These are phyloP conservation scores for Lagopus muta DNA, from an alignment of 2,113 vertebrate species.

Conservation along the genomic window DNA sequence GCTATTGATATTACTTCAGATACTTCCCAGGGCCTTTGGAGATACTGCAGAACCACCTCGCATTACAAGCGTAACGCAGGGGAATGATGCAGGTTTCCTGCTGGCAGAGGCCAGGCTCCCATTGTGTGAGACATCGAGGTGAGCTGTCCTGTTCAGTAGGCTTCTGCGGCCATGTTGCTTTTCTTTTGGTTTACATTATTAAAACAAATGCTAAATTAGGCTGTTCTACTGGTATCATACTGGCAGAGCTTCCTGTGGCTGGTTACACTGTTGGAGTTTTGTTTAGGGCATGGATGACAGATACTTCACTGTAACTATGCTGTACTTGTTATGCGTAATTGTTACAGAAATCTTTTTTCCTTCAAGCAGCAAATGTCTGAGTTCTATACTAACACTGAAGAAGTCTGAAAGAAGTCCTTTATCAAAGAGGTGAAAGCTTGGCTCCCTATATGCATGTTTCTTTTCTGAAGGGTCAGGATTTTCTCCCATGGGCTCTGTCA, in stretches of 20 bases:
- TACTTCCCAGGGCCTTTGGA: neutral
- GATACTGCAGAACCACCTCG: neutral
- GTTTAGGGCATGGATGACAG: neutral
- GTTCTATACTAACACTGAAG: neutral
- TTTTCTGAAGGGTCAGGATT: neutral
- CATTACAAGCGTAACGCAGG: neutral
- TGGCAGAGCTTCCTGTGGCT: neutral
- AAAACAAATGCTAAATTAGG: neutral
- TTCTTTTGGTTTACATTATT: neutral
- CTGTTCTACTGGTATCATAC: neutral
- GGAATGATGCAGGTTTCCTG: neutral
- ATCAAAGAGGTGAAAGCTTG: neutral
- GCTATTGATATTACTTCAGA: neutral
- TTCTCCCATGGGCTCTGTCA: neutral
- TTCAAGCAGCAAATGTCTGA: neutral
- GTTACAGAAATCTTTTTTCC: neutral
- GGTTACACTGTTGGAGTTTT: neutral
- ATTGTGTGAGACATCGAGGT: fast-evolving
- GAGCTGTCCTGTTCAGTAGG: neutral
- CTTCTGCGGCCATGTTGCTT: neutral
- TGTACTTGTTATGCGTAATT: neutral
- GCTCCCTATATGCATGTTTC: neutral
- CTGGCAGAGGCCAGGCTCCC: neutral
- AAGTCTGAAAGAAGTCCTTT: neutral
- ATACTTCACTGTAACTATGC: neutral